A percentile compares a stretch with the other conserved stretches of the same genome.
phyloP scores from a whole-genome alignment of 2,888 invertebrate genomes.

The Nomada flava region DNA sequence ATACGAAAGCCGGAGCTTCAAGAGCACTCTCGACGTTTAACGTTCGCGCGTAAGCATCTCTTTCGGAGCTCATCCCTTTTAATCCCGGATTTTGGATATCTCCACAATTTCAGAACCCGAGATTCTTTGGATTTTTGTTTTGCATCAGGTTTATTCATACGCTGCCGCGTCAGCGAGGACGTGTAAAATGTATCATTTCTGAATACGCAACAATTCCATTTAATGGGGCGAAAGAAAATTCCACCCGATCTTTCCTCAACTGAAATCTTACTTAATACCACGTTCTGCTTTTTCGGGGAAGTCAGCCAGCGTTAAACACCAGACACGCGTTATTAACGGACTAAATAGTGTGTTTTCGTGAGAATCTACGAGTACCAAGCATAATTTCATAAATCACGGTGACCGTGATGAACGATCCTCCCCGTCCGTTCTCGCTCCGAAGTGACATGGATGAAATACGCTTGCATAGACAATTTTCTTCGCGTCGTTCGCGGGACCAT shows the following conservation, averaged over 20 bases:
- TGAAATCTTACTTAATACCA: conserved; percentile 9
- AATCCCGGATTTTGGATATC: conserved; percentile 10
- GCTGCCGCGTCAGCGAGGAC: neutral
- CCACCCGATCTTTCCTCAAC: neutral
- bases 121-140: neutral
- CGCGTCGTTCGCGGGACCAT: conserved; percentile 18
- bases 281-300: neutral
- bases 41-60: conserved; percentile 7
- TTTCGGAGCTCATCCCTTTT: conserved; percentile 13
- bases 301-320: neutral
- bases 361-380: conserved; percentile 31
- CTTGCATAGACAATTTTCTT: conserved; percentile 42
- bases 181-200: neutral
- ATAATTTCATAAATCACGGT: conserved; percentile 54
- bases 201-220: neutral
- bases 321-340: conserved; percentile 29
- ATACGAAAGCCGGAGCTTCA: conserved; percentile 2
- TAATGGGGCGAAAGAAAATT: neutral
- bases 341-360: conserved; percentile 35
- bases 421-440: neutral
- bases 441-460: conserved; percentile 45
- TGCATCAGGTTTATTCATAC: neutral
- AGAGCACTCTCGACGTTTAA: neutral
- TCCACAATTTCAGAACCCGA: neutral
- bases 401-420: conserved; percentile 51